Evolutionary conservation across 2,113 vertebrate genomes (phyloP), one percentile per base, ranked within the genome.

Genomic region (Myrmecophaga tridactyla): DNA sequence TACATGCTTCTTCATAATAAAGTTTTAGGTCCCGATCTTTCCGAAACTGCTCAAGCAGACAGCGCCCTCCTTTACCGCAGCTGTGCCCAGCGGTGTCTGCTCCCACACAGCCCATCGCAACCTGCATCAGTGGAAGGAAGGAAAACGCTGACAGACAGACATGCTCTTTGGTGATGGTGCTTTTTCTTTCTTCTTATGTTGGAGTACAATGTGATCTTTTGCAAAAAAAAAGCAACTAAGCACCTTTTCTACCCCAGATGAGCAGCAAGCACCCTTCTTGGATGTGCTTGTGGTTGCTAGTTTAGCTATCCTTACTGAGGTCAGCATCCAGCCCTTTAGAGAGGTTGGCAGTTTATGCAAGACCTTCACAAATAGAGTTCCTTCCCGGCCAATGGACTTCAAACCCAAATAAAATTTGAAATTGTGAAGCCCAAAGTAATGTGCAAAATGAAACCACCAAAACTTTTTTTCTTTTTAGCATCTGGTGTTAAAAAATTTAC

Each of bases 101-200:
- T 81, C 85, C 76, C 41, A 88, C 81, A 36, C 62, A 63, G 39
- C n/a, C 67, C 69, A 86, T 96, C 78, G 76, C 83, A 39, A 41
- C 87, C 48, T 69, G n/a, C 76, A 9, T 89, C 53, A 41, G 58
- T 9, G 41, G 69, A 85, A 48, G 84, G 69, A 85, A 48, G 84
- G 62, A 80, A 91, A 90, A 69, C 23, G 53, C 39, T 85, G 72
- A 75, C 72, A 87, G 86, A 93, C 75, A 76, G 91, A 65, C 76
- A 69, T 51, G n/a, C 46, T 90, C 84, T 95, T 81, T 84, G 58
- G 67, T 63, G 46, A 20, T 88, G 51, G 18, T 69, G 72, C 62
- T 82, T 93, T 84, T 81, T 39, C 18, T 53, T 92, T 51, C 89
- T 85, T 92, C 85, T 62, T 93, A 76, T 63, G 87, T 87, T 58